Evolutionary conservation across 1,140 invertebrate species (phyloP), one percentile per base, ranked within the genome.

Genomic region (Zaprionus ghesquierei): DNA sequence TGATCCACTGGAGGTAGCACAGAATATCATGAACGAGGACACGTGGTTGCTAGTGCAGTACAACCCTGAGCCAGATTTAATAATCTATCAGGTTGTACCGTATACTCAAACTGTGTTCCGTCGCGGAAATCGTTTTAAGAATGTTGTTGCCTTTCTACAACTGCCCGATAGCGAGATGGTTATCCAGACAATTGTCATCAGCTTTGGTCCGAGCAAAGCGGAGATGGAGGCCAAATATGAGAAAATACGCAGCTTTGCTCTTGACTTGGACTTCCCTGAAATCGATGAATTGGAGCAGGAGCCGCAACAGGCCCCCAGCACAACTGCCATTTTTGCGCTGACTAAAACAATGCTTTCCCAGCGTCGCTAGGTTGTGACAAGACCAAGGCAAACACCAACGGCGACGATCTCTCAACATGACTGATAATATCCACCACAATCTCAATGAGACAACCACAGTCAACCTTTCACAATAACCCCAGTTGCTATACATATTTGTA

Each of bases 1-100:
- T 5, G 80, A 90, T 41, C 2, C n/a, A 6, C 35, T 41, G 31
- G 72, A 72, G 0, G 31, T 33, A 0, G 22, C 53, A 3, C 68
- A 62, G n/a, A 9, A 38, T 8, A 33, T 49, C 1, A 64, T 90
- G 75, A 56, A 68, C 23, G 70, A 87, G 1, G 41, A 81, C 10
- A 75, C 69, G 1, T 90, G 89, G 89, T 50, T 90, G 46, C 55
- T 90, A 2, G 73, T 90, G 8, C 89, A 90, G 23, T 90, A 90
- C 33, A 90, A 81, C 22, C 68, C 77, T 0, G 78, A 90, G n/a
- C 80, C 84, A 0, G 72, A 77, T 5, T 59, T 51, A 18, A 72
- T 90, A n/a, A 65, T 72, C 55, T 90, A 90, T 44, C 62, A 78
- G 41, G 73, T 90, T 23, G 55, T 90, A 1, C 51, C 66, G 9